Evolutionary conservation across 2,113 vertebrate genomes (phyloP), one percentile per base, ranked within the genome.

Genomic region (Gadus macrocephalus): DNA sequence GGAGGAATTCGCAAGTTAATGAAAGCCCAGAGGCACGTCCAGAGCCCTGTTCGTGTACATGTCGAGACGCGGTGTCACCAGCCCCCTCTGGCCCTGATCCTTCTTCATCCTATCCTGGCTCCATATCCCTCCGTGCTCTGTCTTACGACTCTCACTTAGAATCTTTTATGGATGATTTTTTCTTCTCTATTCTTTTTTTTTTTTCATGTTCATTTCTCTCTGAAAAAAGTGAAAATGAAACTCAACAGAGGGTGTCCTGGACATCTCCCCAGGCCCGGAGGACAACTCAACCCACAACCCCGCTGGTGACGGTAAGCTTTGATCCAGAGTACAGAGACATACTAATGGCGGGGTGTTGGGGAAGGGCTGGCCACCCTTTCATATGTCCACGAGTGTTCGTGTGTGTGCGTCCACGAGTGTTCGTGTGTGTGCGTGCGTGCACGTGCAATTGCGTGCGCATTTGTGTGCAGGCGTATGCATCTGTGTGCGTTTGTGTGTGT

Each of bases 1-100:
- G 31, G 31, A 70, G 71, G 53, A 73, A 88, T 84, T 69, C 86
- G 80, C 81, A 87, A 86, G 78, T 80, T 85, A 87, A 86, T 87
- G 80, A 84, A 71, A 83, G 71, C 78, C 83, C 71, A 81, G 42
- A 14, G 42, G 42, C 42, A 49, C 42, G 8, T 11, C 12, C 31
- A 35, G 2, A 49, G 42, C 42, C 42, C 12, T 9, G 42, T 14
- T 49, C 42, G 12, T 9, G 42, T 49, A 11, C 42, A 49, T 14
- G 42, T 14, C 12, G 42, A 49, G 42, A 49, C 12, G 8, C 14
- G 8, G 42, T 49, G 42, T 14, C 8, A 49, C 9, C 14, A 49
- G 12, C 11, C 42, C 42, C 42, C 42, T 9, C 42, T 14, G 31
- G 42, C 42, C 42, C 8, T 49, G 42, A 49, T 9, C 42, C 42